Evolutionary conservation across 2,797 vertebrate species (phyloP).

Genomic region (Spheniscus humboldti): DNA sequence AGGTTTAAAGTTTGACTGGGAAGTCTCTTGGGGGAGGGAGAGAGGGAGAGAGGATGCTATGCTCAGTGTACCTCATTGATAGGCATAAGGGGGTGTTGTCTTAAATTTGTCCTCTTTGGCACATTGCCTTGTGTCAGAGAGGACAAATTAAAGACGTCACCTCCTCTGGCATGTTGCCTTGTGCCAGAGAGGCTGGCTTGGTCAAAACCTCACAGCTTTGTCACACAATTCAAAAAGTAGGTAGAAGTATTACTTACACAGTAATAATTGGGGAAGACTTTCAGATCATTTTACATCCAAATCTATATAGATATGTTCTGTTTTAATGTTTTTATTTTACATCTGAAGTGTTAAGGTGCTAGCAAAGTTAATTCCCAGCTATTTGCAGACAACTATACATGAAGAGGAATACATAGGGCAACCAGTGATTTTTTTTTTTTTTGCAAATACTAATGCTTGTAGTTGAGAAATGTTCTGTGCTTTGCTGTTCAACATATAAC

Average conservation of each 20-base stretch:
- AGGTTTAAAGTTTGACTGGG: not conserved
- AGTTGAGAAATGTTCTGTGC: not conserved
- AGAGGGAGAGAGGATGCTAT: not conserved
- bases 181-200: not conserved
- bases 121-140: not conserved
- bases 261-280: not conserved
- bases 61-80: not conserved
- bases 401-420: not conserved
- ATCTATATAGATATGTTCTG: not conserved
- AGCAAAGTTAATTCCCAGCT: not conserved
- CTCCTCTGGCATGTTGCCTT: not conserved
- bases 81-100: not conserved
- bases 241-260: not conserved
- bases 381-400: not conserved
- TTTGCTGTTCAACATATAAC: not conserved
- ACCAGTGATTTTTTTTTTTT: not conserved
- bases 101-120: not conserved
- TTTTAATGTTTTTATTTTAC: not conserved
- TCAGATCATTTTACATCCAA: not conserved
- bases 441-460: not conserved
- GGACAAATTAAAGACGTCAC: not conserved
- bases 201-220: not conserved
- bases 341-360: not conserved
- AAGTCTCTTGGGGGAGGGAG: not conserved
- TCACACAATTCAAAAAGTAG: not conserved